A percentile compares a stretch with the other conserved stretches of the same genome.
phyloP scores from a whole-genome alignment of 2,888 invertebrate species.

The Clostera curtula region DNA sequence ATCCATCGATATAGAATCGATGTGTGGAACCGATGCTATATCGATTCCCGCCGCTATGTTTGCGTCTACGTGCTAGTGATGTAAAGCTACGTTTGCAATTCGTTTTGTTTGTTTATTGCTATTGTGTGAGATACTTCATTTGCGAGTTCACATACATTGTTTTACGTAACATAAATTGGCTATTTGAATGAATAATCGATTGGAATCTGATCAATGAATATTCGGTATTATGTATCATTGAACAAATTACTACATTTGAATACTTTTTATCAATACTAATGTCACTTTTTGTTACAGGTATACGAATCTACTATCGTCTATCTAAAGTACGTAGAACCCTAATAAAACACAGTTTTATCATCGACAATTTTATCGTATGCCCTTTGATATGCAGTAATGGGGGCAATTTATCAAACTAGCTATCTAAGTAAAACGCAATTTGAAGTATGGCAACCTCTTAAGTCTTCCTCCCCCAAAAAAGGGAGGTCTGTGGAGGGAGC shows the following conservation, averaged over 20 bases:
- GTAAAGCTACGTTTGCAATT: conserved; percentile 47
- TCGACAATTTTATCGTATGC: conserved; percentile 53
- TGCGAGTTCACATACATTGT: conserved; percentile 20
- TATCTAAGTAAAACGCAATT: conserved; percentile 72
- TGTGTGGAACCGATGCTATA: conserved; percentile 29
- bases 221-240: too few species aligned
- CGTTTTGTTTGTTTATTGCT: conserved; percentile 41
- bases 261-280: conserved; percentile 4
- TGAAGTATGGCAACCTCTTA: conserved; percentile 71
- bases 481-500: conserved; percentile 33
- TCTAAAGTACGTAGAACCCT: conserved; percentile 32
- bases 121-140: conserved; percentile 31
- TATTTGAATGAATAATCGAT: too few species aligned
- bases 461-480: conserved; percentile 59
- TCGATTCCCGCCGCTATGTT: conserved; percentile 34
- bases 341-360: conserved; percentile 40
- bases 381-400: conserved; percentile 71
- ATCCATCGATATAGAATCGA: conserved; percentile 29
- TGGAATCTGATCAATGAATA: too few species aligned
- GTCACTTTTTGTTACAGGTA: conserved; percentile 38
- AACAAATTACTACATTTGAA: too few species aligned
- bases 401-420: conserved; percentile 69
- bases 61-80: conserved; percentile 44
- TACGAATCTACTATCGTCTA: conserved; percentile 17
- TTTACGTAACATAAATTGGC: conserved; percentile 22